Base-by-base conservation (phyloP, 2,888 invertebrate genomes). In the Amblyjoppa proteus region DNA sequence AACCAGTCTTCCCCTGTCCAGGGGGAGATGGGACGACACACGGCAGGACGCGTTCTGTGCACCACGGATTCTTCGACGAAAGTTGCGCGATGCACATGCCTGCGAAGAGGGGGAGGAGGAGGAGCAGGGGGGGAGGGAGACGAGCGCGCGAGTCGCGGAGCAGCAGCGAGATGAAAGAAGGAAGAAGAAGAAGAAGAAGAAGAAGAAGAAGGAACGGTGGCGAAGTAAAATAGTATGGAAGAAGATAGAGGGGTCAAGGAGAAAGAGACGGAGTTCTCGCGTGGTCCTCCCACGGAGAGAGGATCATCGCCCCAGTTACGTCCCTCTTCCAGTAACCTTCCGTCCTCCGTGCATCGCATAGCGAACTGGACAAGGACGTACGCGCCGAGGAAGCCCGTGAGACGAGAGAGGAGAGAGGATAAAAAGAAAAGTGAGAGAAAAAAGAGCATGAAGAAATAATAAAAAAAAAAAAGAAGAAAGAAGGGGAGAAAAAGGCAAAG, bases 251-350 rank as follows among this genome's bases (percentile, higher is more conserved):
- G 88, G 86, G 86, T 86, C 84, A 75, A 79, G 83, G 86, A 87
- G 85, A 79, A 61, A 49, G 70, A 86, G 84, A 81, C 75, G 66
- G 78, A 88, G 86, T 87, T 61, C 79, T 79, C 84, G 80, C 84
- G 79, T 76, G 80, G 76, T 81, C 84, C 84, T 84, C 70, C 84
- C 73, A 80, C 68, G 77, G 61, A 16, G 61, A 28, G 73, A 91
- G 90, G 91, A 92, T 92, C 92, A 91, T 92, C 91, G 92, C 89
- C 91, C 91, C 89, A 91, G 91, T 92, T 91, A 91, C 91, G 91
- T 90, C 91, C 91, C 90, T 91, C 90, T 90, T 89, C 88, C 88
- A 89, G 90, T 88, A 91, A 90, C 88, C 88, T 89, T 90, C 89
- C 88, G 82, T 88, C 88, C 87, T 84, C 76, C 88, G 86, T 84